Percentiles rank a stretch among this genome's conserved stretches.
phyloP scores from a whole-genome alignment of 2,888 invertebrate genomes.

The Aleiodes alternator region DNA sequence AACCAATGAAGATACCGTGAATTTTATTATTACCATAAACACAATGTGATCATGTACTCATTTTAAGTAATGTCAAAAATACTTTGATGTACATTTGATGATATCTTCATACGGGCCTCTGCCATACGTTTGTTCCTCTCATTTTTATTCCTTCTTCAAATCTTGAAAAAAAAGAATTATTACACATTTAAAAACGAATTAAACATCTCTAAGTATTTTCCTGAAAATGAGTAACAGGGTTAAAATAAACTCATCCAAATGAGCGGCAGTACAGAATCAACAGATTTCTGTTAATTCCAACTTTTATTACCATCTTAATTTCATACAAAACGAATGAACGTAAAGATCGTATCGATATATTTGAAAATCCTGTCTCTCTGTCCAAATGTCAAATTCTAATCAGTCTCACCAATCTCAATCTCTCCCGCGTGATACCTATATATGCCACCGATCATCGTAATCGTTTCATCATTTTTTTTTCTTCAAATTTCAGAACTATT shows the following conservation, averaged over 20 bases:
- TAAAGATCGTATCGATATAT: background rate
- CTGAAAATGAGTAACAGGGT: no score
- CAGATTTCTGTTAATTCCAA: no score
- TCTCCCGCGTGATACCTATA: background rate
- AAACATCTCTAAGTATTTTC: no score
- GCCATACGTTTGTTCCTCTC: no score
- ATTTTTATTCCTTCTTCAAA: no score
- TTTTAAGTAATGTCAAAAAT: slow-evolving; percentile 1
- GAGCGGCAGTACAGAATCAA: no score
- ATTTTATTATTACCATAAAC: slow-evolving; percentile 17
- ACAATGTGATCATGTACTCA: background rate
- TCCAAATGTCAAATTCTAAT: background rate
- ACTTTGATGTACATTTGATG: background rate
- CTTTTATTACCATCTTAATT: no score
- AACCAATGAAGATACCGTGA: slow-evolving; percentile 4
- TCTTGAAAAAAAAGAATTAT: no score
- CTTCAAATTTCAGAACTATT: no score
- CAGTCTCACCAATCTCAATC: background rate
- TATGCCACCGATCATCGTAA: background rate
- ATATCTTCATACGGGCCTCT: slow-evolving; percentile 5
- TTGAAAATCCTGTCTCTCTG: background rate
- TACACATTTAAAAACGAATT: no score
- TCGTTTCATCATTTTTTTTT: background rate
- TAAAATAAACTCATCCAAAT: no score
- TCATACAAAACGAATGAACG: no score